Evolutionary conservation across 35 echinoderm and acorn worm species (phyloP), one percentile per base, ranked within the genome.

Genomic region (Chiridota heheva): DNA sequence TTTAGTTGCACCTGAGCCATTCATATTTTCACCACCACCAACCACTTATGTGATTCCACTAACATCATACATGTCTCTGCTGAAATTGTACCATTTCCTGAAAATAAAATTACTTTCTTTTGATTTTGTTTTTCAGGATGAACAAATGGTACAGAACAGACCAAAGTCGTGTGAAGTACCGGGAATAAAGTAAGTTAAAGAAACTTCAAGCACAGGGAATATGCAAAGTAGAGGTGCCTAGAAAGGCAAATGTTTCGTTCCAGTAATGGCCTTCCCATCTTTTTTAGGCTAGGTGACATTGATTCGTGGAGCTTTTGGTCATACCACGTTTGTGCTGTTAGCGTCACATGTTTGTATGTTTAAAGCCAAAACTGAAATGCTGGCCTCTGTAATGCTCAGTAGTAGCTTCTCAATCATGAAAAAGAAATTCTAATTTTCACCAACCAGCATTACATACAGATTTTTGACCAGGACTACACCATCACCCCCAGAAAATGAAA

Each of bases 91-190:
- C n/a, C n/a, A n/a, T n/a, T n/a, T n/a, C n/a, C n/a, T n/a, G n/a
- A n/a, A n/a, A n/a, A 8, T 69, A 59, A 16, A 41, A 25, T 26
- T n/a, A 42, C 8, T 43, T 56, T 76, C 48, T 36, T 51, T 40
- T 25, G 16, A 22, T 22, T 58, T 89, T 26, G 7, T 63, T 28
- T 42, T 51, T n/a, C 44, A 77, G 80, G 60, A 59, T 61, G 62
- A 81, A 24, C 57, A 72, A 31, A 68, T 59, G 75, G 66, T 85
- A 58, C 92, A 90, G 58, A 73, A 82, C 15, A 91, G 93, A 70
- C 93, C 93, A 22, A 97, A 75, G 80, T 97, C 93, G 2, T 97
- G 93, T 84, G 93, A 97, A 68, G 93, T 97, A 64, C 93, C 93
- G 59, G 93, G 93, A 62, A 97, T 97, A 72, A 91, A 91, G 93